These are phyloP conservation scores for Lepidurus apus DNA, from an alignment of 1,140 invertebrate genomes.

Conservation along the genomic window DNA sequence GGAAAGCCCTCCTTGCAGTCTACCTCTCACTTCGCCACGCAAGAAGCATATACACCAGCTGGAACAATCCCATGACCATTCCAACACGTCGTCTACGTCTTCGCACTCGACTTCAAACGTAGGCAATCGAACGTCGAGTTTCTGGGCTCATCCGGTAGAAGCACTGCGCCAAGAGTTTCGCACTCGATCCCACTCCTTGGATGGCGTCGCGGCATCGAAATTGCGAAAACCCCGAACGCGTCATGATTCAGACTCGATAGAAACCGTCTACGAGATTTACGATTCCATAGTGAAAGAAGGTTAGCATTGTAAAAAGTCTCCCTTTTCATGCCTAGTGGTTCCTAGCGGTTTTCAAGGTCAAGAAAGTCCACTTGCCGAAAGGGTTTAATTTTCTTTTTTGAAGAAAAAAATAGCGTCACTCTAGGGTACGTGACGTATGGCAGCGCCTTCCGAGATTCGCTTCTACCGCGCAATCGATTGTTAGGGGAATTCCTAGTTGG, in stretches of 20 bases:
- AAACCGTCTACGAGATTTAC: constrained; percentile 71
- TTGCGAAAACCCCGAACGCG: constrained; percentile 49
- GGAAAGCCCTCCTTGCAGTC: constrained; percentile 47
- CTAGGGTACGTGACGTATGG: not conserved
- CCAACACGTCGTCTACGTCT: not conserved
- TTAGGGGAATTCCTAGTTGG: constrained; percentile 17
- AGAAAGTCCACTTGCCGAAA: no score
- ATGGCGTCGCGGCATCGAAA: constrained; percentile 44
- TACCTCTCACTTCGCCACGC: constrained; percentile 46
- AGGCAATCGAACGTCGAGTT: not conserved
- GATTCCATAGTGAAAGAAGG: constrained; percentile 73
- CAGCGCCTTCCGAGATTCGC: not conserved
- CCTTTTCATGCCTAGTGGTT: not conserved
- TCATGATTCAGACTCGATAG: constrained; percentile 51
- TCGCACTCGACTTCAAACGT: not conserved
- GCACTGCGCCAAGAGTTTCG: constrained; percentile 53
- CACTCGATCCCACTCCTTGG: constrained; percentile 66
- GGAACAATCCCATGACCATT: constrained; percentile 9
- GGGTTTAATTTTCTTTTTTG: no score
- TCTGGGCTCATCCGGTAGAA: not conserved
- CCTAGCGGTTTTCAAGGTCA: no score
- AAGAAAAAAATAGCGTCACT: not conserved
- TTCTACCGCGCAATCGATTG: not conserved
- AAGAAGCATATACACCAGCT: constrained; percentile 41
- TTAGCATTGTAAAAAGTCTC: constrained; percentile 41